These are phyloP conservation scores for Ectobius pallidus DNA, from an alignment of 2,888 invertebrate genomes.

Conservation along the genomic window DNA sequence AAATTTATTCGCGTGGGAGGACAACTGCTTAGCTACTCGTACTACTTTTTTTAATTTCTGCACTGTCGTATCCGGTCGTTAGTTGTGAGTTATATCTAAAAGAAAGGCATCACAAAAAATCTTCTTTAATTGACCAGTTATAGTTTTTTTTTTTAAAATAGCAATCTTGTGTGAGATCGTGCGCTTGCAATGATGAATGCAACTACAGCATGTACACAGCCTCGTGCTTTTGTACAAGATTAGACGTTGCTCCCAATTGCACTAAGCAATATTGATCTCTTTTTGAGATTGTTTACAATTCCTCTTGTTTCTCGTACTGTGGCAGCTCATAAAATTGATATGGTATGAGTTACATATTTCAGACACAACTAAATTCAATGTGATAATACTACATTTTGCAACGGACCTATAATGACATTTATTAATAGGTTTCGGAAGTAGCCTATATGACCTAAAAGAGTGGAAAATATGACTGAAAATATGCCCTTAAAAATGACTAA, in stretches of 20 bases:
- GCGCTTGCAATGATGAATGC: constrained; percentile 6
- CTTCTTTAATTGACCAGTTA: constrained; percentile 6
- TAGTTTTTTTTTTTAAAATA: neutral
- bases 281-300: no score
- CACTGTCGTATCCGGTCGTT: constrained; percentile 14
- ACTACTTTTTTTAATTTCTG: neutral
- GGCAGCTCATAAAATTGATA: no score
- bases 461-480: no score
- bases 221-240: neutral
- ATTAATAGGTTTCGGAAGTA: no score
- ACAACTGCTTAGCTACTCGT: constrained; percentile 15
- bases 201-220: constrained; percentile 12
- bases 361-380: no score
- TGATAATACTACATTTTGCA: no score
- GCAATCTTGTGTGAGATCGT: neutral
- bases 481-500: no score
- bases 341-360: no score
- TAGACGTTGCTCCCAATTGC: neutral
- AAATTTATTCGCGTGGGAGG: constrained; percentile 21
- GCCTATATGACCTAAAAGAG: no score
- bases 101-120: constrained; percentile 14
- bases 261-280: neutral
- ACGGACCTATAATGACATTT: no score
- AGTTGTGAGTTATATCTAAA: constrained; percentile 5
- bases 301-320: no score